These are phyloP conservation scores for Corydoras maculifer DNA, from an alignment of 2,113 vertebrate species.

Conservation along the genomic window DNA sequence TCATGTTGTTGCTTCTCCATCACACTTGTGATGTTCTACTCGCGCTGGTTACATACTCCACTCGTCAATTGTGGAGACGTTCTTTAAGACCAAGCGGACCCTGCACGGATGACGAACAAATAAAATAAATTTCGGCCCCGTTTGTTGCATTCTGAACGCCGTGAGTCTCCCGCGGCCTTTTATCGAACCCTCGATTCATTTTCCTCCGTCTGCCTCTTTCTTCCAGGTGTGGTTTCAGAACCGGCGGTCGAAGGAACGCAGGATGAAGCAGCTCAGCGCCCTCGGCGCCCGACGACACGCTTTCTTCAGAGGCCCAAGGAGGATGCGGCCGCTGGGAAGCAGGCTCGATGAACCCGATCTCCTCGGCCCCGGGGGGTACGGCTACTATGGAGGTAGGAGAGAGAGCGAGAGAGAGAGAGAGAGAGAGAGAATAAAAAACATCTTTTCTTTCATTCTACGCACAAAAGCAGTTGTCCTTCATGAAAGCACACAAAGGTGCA, in stretches of 20 bases:
- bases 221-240: slow-evolving; percentile 81
- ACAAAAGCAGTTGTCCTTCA: slow-evolving; percentile 24
- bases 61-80: no score
- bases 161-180: no score
- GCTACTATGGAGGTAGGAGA: slow-evolving; percentile 88
- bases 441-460: slow-evolving; percentile 2
- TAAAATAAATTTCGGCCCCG: no score
- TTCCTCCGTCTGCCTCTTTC: neutral
- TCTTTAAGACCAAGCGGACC: no score
- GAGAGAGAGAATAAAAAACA: neutral
- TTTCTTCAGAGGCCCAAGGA: slow-evolving; percentile 87
- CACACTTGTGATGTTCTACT: no score
- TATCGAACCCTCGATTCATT: neutral
- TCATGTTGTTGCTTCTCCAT: no score
- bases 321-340: slow-evolving; percentile 88
- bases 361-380: slow-evolving; percentile 84
- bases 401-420: no score
- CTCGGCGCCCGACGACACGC: slow-evolving; percentile 85
- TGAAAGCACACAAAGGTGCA: slow-evolving; percentile 1
- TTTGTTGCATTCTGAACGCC: no score
- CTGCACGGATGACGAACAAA: no score
- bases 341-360: slow-evolving; percentile 91
- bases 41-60: no score
- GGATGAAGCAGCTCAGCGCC: slow-evolving; percentile 93
- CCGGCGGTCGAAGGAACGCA: slow-evolving; percentile 83